Conservation (phyloP, 2,888 invertebrate genomes). For the Lacanobia oleracea region DNA sequence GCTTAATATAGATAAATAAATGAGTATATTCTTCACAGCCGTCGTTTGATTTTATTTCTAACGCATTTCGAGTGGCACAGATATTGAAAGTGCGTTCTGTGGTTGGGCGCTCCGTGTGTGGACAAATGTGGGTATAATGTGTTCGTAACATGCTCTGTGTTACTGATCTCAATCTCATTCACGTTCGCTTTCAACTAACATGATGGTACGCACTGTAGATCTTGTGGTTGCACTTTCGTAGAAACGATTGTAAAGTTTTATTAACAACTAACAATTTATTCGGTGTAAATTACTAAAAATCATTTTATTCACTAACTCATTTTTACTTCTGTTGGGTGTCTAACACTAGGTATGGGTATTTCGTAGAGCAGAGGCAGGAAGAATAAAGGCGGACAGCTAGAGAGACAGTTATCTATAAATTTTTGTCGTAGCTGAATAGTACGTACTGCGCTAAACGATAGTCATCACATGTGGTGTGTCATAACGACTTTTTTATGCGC, state of each 20-base stretch:
- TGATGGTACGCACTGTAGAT: conserved; percentile 63
- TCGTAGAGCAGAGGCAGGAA: not conserved
- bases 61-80: conserved; percentile 66
- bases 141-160: conserved; percentile 52
- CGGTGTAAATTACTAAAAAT: conserved; percentile 18
- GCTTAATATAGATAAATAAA: conserved; percentile 85
- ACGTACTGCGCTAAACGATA: not conserved
- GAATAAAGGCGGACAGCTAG: not conserved
- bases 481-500: not conserved
- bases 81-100: conserved; percentile 55
- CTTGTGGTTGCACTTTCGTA: conserved; percentile 55
- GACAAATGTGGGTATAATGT: conserved; percentile 65
- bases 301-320: conserved; percentile 28
- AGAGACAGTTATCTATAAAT: not conserved
- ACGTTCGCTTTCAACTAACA: conserved; percentile 64
- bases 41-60: conserved; percentile 86
- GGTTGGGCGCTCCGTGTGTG: conserved; percentile 53
- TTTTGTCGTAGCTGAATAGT: not conserved
- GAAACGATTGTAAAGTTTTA: conserved; percentile 42
- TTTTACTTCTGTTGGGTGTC: conserved; percentile 10
- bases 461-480: not conserved
- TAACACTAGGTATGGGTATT: conserved; percentile 12
- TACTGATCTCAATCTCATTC: conserved; percentile 55
- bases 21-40: conserved; percentile 85
- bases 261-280: conserved; percentile 47